phyloP scores from a whole-genome alignment of 2,888 invertebrate genomes.

The Idaea aversata region DNA sequence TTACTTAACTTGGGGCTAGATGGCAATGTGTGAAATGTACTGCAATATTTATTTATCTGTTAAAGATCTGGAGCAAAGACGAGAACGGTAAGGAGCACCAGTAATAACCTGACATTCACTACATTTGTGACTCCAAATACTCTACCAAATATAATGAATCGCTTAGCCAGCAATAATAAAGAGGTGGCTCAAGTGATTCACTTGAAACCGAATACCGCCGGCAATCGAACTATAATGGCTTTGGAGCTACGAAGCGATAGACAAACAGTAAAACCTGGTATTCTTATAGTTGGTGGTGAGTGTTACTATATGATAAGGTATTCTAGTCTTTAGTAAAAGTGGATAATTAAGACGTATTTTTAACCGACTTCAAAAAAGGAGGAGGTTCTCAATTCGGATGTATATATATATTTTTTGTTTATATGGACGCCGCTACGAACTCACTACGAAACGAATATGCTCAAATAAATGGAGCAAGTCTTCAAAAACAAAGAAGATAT shows the following conservation, averaged over 20 bases:
- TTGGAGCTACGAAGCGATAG: slow-evolving; percentile 65
- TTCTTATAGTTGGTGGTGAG: slow-evolving; percentile 64
- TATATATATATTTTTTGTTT: no score
- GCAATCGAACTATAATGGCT: slow-evolving; percentile 57
- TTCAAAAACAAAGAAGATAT: no score
- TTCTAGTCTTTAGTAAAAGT: no score
- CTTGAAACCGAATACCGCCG: slow-evolving; percentile 48
- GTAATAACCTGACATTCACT: slow-evolving; percentile 33
- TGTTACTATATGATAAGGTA: no score
- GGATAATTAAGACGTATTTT: no score
- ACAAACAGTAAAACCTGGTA: slow-evolving; percentile 63
- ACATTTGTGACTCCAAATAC: slow-evolving; percentile 45
- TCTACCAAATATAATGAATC: slow-evolving; percentile 34
- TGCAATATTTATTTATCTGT: slow-evolving; percentile 5
- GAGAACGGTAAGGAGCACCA: slow-evolving; percentile 47
- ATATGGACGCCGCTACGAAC: no score
- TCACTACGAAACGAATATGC: no score
- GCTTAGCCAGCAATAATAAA: slow-evolving; percentile 43
- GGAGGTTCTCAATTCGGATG: no score
- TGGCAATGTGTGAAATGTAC: background rate
- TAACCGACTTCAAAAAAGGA: no score
- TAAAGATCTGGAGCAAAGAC: slow-evolving; percentile 66
- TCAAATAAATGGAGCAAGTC: no score
- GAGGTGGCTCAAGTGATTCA: slow-evolving; percentile 49
- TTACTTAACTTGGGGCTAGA: no score